Base-by-base conservation (phyloP, 1,140 invertebrate species). In the Meloidogyne hapla region DNA sequence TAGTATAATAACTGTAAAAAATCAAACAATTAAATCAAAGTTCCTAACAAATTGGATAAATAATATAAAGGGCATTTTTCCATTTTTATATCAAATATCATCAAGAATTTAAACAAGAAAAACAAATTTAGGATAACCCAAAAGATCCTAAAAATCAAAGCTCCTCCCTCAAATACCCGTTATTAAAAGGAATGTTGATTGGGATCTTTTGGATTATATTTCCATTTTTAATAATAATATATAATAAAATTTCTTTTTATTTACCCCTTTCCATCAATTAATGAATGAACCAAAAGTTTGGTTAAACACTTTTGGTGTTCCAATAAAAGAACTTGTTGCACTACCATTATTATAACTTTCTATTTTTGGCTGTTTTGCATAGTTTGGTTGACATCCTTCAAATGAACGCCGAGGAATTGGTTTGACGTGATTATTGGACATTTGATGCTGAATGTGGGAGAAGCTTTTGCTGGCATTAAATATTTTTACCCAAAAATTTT, bases 221-320 rank as follows among this genome's bases (percentile, higher is more conserved):
- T 33, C 33, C 33, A 33, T 6, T 33, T 33, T 8, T 33, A 33
- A 33, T 33, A 33, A 33, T n/a, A n/a, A n/a, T n/a, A n/a, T n/a
- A n/a, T n/a, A n/a, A 33, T 33, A 33, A 33, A 33, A 33, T 33
- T 33, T 33, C 9, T 33, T 8, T 33, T 33, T 33, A 6, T 33
- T 33, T 33, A 6, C n/a, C 10, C 23, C 18, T 61, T 21, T n/a
- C 13, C 1, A 28, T 38, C 13, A 70, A 42, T 61, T 42, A 45
- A 70, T 70, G 69, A 9, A 70, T 45, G 69, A 38, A 5, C 69
- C 45, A 70, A 70, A 26, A 25, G 69, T 45, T 45, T 70, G 45
- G n/a, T 70, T 70, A 28, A 70, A 70, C 69, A 45, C 25, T 10
- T 70, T 70, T 25, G 67, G n/a, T 9, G 48, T n/a, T 56, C 48